phyloP scores from a whole-genome alignment of 1,140 invertebrate species.

The Acromyrmex echinatior region DNA sequence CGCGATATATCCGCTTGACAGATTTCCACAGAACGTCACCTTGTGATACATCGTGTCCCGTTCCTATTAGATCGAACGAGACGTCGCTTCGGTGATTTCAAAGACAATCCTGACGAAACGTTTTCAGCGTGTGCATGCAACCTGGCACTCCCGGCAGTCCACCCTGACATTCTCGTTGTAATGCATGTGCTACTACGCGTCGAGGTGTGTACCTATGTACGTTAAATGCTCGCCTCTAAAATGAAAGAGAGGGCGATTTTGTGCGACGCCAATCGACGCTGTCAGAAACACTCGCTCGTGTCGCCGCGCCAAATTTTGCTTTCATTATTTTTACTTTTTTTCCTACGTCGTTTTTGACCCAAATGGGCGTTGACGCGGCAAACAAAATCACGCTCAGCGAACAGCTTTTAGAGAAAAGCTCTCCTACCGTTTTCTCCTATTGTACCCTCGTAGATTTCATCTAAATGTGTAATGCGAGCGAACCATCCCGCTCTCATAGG shows the following conservation, averaged over 20 bases:
- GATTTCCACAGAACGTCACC: constrained; percentile 53
- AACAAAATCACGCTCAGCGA: constrained; percentile 32
- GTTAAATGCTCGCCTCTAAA: constrained; percentile 50
- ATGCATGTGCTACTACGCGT: constrained; percentile 7
- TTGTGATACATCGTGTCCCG: constrained; percentile 56
- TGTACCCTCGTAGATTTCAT: background rate
- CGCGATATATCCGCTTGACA: constrained; percentile 53
- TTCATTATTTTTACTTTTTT: constrained; percentile 46
- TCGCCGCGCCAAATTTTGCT: constrained; percentile 55
- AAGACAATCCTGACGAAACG: constrained; percentile 38
- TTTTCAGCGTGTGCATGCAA: constrained; percentile 32
- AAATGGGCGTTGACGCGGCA: constrained; percentile 32
- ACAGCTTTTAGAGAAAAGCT: background rate
- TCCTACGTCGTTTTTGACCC: constrained; percentile 12
- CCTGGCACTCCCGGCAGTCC: background rate
- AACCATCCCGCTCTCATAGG: background rate
- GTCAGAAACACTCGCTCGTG: constrained; percentile 56
- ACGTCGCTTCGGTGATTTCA: constrained; percentile 41
- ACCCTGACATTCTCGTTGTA: constrained; percentile 1
- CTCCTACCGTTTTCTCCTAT: background rate
- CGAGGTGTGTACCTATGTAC: background rate
- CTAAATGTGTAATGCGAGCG: background rate
- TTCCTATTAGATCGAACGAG: constrained; percentile 59
- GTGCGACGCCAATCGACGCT: constrained; percentile 54
- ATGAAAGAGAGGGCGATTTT: constrained; percentile 56